Percentiles rank a stretch among this genome's conserved stretches.
Conservation (phyloP, 2,888 invertebrate species). For the Perizoma flavofasciatum region DNA sequence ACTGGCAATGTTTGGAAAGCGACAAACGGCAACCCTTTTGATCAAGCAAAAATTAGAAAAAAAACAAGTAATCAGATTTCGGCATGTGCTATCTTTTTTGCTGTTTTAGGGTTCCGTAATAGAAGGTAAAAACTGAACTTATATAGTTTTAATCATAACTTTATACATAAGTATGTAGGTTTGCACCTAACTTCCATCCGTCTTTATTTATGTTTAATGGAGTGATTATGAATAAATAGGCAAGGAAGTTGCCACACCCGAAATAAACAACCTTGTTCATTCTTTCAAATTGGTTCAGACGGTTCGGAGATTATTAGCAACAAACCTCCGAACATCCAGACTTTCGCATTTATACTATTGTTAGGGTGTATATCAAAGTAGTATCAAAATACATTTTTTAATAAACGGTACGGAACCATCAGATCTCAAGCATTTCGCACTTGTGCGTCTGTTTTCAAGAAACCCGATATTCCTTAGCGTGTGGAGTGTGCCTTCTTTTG, state of each 20-base stretch:
- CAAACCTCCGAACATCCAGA: too few relatives aligned
- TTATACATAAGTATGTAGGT: too few relatives aligned
- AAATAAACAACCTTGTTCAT: too few relatives aligned
- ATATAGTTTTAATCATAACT: not conserved
- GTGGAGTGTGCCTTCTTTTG: slow-evolving; percentile 78
- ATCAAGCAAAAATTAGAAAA: slow-evolving; percentile 60
- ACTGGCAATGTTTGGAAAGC: slow-evolving; percentile 66
- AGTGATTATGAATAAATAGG: too few relatives aligned
- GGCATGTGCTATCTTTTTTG: slow-evolving; percentile 77
- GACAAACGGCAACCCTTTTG: slow-evolving; percentile 73
- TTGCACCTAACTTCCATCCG: too few relatives aligned
- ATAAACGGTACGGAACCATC: slow-evolving; percentile 15
- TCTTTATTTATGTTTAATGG: too few relatives aligned
- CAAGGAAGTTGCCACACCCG: too few relatives aligned
- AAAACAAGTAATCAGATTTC: slow-evolving; percentile 78
- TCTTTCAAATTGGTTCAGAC: too few relatives aligned
- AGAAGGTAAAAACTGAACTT: not conserved
- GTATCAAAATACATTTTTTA: too few relatives aligned
- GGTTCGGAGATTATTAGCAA: too few relatives aligned
- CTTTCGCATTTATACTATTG: too few relatives aligned
- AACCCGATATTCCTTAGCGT: slow-evolving; percentile 76
- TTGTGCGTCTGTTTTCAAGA: slow-evolving; percentile 60
- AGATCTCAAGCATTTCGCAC: slow-evolving; percentile 3
- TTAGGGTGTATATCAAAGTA: too few relatives aligned
- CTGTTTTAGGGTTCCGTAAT: slow-evolving; percentile 36